Base-by-base conservation (phyloP, 2,113 vertebrate genomes). In the Callionymus lyra region DNA sequence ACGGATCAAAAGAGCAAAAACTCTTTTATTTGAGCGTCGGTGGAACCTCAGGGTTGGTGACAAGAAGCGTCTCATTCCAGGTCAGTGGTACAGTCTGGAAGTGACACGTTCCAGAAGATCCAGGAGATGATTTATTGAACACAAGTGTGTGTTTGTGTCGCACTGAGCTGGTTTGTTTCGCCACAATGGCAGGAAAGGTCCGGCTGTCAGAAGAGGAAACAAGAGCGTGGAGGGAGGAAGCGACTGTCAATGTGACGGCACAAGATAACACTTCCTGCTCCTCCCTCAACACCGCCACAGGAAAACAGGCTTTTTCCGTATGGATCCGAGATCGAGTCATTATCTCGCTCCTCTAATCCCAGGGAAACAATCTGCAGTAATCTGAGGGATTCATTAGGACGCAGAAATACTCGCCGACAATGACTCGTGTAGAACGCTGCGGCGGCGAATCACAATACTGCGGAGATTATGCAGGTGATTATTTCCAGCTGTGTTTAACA, bases 181-280 rank as follows among this genome's bases (percentile, higher is more conserved):
- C 58, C 70, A 81, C 83, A 85, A 83, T 77, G 59, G 52, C 70
- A 79, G 83, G 83, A 87, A 80, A 69, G 63, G 72, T 67, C 76
- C 62, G 59, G 72, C 77, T 73, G 79, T 81, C 72, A 72, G 47
- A 53, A 18, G 38, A 59, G 74, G 72, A 75, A 73, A 53, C 14
- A 10, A 52, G 43, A 53, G 35, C 53, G 21, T 27, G 36, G 53
- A 45, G 41, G 38, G 32, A 55, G 71, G 65, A 68, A 74, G 74
- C 70, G 53, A 53, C 59, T 55, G 68, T 65, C 72, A 77, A 80
- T 65, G 71, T 86, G 83, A 69, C 47, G 38, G 50, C 50, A 41
- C 19, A 38, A 74, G 84, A 86, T 86, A 87, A 77, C 66, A 53
- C 63, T 81, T 83, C 79, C 82, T 68, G 63, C 36, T 38, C 52